Conservation (phyloP, 1,140 invertebrate genomes). For the Paramacrobiotus metropolitanus region DNA sequence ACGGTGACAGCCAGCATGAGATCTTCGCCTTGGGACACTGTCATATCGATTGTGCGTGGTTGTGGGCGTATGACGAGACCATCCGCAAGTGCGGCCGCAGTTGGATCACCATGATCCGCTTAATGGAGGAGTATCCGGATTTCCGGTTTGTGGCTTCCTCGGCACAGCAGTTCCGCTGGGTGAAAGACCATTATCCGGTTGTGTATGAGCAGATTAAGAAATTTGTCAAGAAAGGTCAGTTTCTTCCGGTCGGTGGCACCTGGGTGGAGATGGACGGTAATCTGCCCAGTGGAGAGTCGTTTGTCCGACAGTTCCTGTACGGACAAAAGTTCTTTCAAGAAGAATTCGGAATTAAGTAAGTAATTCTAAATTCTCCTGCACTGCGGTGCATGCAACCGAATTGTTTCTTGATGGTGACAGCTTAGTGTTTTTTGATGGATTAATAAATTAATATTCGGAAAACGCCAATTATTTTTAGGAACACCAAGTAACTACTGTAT, state of each 20-base stretch:
- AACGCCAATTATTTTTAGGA: too few species aligned
- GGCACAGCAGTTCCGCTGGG: conserved; percentile 32
- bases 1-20: conserved; percentile 26
- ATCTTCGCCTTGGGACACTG: conserved; percentile 30
- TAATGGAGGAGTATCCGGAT: conserved; percentile 30
- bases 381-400: too few species aligned
- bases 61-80: conserved; percentile 33
- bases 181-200: conserved; percentile 27
- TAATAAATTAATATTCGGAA: too few species aligned
- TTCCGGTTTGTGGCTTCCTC: conserved; percentile 29
- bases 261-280: conserved; percentile 35
- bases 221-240: conserved; percentile 22
- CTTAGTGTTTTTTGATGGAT: too few species aligned
- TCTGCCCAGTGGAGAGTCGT: conserved; percentile 31
- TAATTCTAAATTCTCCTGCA: neutral
- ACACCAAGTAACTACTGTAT: too few species aligned
- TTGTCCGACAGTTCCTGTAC: conserved; percentile 31
- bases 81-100: conserved; percentile 30
- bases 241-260: conserved; percentile 30
- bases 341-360: conserved; percentile 25
- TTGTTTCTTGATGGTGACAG: too few species aligned
- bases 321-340: conserved; percentile 29
- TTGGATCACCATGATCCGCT: conserved; percentile 24
- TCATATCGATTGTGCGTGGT: conserved; percentile 33
- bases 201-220: conserved; percentile 25